Evolutionary conservation across 2,888 invertebrate genomes (phyloP).

Genomic region (Eupithecia vulgata): DNA sequence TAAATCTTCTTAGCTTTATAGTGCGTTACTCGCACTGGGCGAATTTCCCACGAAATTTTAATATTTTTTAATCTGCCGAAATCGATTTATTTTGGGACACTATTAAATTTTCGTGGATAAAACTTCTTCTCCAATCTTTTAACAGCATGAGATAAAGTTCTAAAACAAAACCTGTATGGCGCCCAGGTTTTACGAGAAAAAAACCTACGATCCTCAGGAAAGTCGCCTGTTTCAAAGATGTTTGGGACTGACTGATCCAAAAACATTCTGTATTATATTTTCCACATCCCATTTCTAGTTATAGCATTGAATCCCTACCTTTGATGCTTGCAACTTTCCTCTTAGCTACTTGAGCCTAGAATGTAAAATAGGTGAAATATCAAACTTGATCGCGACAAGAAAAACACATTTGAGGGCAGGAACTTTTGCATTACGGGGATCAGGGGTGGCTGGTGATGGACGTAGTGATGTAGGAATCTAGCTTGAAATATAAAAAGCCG

Average conservation of each 20-base stretch:
- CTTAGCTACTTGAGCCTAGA: conserved; percentile 53
- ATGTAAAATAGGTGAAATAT: conserved; percentile 71
- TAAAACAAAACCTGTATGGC: neutral
- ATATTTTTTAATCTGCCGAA: no score
- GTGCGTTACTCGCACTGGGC: no score
- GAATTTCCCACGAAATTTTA: no score
- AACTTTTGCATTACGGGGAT: conserved; percentile 59
- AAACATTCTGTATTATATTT: conserved; percentile 4
- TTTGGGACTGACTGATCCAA: neutral
- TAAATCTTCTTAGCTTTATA: no score
- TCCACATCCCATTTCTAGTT: neutral
- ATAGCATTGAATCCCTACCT: neutral
- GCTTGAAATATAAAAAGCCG: conserved; percentile 17
- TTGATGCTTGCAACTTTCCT: conserved; percentile 55
- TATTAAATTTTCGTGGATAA: no score
- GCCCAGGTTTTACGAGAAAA: neutral
- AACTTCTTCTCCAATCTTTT: no score
- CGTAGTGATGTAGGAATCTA: neutral
- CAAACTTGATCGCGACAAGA: conserved; percentile 66
- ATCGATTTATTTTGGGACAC: no score
- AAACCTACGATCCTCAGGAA: neutral
- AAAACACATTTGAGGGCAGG: conserved; percentile 70
- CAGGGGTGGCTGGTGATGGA: conserved; percentile 53
- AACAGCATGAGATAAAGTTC: neutral
- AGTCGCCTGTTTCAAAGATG: neutral